phyloP scores from a whole-genome alignment of 2,113 vertebrate species.

The Mesitornis unicolor region DNA sequence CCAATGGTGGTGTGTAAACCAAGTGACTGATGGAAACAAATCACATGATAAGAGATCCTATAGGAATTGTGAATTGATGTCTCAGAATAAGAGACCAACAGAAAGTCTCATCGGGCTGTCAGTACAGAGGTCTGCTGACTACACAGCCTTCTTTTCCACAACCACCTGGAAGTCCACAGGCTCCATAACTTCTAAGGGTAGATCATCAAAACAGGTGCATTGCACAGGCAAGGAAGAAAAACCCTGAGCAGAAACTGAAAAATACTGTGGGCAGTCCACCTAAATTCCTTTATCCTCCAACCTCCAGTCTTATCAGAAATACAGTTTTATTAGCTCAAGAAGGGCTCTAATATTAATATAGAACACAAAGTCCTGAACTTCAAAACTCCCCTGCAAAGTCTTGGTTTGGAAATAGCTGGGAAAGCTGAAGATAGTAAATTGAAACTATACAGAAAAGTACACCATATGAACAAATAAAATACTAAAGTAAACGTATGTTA shows the following conservation, averaged over 20 bases:
- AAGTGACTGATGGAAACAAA: background rate
- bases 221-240: background rate
- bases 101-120: background rate
- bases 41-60: background rate
- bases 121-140: background rate
- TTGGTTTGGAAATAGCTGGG: background rate
- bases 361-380: background rate
- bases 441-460: background rate
- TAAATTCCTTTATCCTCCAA: background rate
- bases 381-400: background rate
- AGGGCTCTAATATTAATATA: background rate
- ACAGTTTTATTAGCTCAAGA: background rate
- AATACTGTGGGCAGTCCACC: background rate
- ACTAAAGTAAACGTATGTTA: background rate
- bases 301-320: background rate
- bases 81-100: background rate
- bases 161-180: slow-evolving; percentile 25
- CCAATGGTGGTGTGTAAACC: background rate
- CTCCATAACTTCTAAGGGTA: slow-evolving; percentile 23
- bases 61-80: background rate
- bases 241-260: background rate
- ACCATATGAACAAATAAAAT: background rate
- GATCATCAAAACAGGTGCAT: slow-evolving; percentile 14
- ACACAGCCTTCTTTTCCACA: background rate
- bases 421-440: background rate